Conservation (phyloP, 2,888 invertebrate species). For the Campaea margaritaria region DNA sequence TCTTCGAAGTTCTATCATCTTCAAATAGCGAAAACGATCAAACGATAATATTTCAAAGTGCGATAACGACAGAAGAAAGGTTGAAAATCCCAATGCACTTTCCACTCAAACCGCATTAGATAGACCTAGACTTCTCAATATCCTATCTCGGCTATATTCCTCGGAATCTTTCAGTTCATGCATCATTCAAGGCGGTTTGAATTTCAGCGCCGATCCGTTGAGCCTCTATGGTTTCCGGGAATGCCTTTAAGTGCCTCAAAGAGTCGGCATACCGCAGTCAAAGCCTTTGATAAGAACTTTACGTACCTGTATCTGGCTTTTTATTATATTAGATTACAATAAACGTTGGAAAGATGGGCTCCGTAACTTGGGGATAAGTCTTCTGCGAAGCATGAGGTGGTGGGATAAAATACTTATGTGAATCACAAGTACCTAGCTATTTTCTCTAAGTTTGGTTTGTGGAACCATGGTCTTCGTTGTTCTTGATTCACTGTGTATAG, state of each 20-base stretch:
- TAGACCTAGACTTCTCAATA: background rate
- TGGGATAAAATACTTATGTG: too few species aligned
- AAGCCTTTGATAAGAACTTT: slow-evolving; percentile 3
- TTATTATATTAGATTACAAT: background rate
- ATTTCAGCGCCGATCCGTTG: background rate
- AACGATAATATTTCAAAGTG: too few species aligned
- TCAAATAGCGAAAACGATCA: too few species aligned
- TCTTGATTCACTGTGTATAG: too few species aligned
- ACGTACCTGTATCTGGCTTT: background rate
- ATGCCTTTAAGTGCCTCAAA: slow-evolving; percentile 19
- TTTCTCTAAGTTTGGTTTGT: too few species aligned
- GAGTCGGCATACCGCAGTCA: slow-evolving; percentile 35
- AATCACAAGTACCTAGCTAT: too few species aligned
- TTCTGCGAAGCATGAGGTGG: too few species aligned
- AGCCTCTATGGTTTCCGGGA: background rate
- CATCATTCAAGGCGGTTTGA: slow-evolving; percentile 14
- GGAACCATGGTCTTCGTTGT: too few species aligned
- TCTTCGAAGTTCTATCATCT: too few species aligned
- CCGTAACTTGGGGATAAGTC: background rate
- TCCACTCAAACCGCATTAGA: too few species aligned
- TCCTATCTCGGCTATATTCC: background rate
- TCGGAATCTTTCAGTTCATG: slow-evolving; percentile 2
- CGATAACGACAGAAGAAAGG: too few species aligned
- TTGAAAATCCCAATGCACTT: too few species aligned
- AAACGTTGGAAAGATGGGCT: background rate